A percentile compares a stretch with the other conserved stretches of the same genome.
phyloP scores from a whole-genome alignment of 2,797 vertebrate genomes.

The Brachyrhaphis roseni region DNA sequence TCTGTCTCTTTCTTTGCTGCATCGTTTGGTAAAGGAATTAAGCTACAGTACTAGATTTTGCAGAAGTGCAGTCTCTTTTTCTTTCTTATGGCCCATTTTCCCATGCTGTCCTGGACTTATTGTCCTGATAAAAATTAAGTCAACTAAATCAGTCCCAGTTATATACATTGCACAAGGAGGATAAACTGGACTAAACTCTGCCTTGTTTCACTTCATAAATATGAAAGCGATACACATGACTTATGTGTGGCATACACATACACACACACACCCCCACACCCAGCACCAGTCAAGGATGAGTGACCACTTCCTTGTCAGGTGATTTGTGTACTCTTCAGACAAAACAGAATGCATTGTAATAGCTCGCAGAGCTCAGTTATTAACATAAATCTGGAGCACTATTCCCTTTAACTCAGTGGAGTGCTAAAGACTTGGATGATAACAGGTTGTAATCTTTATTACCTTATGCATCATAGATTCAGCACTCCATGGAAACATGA shows the following conservation, averaged over 20 bases:
- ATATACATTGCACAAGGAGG: slow-evolving; percentile 42
- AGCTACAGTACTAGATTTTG: slow-evolving; percentile 76
- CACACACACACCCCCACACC: slow-evolving; percentile 23
- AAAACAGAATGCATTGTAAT: slow-evolving; percentile 68
- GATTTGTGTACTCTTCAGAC: slow-evolving; percentile 69
- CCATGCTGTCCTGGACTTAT: slow-evolving; percentile 34
- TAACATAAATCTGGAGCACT: slow-evolving; percentile 67
- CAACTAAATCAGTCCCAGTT: slow-evolving; percentile 33
- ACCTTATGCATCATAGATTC: slow-evolving; percentile 70
- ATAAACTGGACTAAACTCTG: slow-evolving; percentile 24
- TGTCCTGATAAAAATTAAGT: slow-evolving; percentile 42
- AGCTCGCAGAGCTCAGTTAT: slow-evolving; percentile 55
- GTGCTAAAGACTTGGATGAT: slow-evolving; percentile 73
- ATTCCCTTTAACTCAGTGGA: slow-evolving; percentile 67
- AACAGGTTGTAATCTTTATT: slow-evolving; percentile 78
- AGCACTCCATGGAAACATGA: slow-evolving; percentile 60
- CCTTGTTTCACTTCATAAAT: slow-evolving; percentile 21
- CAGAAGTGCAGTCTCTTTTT: slow-evolving; percentile 73
- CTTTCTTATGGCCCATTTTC: slow-evolving; percentile 62
- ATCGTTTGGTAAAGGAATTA: slow-evolving; percentile 66
- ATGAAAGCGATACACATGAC: slow-evolving; percentile 33
- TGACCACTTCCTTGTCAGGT: slow-evolving; percentile 68
- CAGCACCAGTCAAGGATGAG: slow-evolving; percentile 58
- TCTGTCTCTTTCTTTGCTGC: slow-evolving; percentile 53
- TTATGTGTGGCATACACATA: slow-evolving; percentile 45